Evolutionary conservation across 2,797 vertebrate species (phyloP).

Genomic region (Fundulus diaphanus): DNA sequence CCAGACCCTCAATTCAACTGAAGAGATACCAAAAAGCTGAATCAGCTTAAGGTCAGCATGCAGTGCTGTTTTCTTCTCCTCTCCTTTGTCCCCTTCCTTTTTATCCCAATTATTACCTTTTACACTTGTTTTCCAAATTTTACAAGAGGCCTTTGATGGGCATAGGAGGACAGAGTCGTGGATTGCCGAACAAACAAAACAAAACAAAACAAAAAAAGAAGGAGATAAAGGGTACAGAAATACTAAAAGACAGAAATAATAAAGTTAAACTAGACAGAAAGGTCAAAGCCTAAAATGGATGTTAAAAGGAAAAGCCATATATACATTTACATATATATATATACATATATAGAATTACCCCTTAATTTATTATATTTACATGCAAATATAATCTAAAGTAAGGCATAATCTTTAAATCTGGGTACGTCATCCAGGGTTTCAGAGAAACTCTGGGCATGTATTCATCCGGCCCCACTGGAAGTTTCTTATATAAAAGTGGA

Average conservation of each 20-base stretch:
- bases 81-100: too few species aligned
- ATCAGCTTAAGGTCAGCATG: constrained; percentile 2
- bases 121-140: constrained; percentile 79
- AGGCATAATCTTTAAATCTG: constrained; percentile 32
- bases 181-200: constrained; percentile 38
- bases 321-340: too few species aligned
- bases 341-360: constrained; percentile 33
- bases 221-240: constrained; percentile 34
- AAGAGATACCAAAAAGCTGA: neutral
- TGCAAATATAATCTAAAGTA: constrained; percentile 35
- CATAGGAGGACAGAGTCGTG: constrained; percentile 53
- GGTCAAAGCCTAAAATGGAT: constrained; percentile 29
- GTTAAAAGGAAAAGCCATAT: constrained; percentile 27
- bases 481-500: constrained; percentile 81
- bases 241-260: constrained; percentile 62
- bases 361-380: constrained; percentile 26
- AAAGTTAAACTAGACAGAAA: constrained; percentile 49
- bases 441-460: constrained; percentile 57
- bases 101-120: constrained; percentile 73
- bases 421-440: constrained; percentile 55
- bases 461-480: constrained; percentile 76
- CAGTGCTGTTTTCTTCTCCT: constrained; percentile 22
- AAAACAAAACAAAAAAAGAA: constrained; percentile 1
- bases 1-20: neutral
- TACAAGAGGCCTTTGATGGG: constrained; percentile 77